Conservation (phyloP, 2,888 invertebrate species). For the Panorpa germanica region DNA sequence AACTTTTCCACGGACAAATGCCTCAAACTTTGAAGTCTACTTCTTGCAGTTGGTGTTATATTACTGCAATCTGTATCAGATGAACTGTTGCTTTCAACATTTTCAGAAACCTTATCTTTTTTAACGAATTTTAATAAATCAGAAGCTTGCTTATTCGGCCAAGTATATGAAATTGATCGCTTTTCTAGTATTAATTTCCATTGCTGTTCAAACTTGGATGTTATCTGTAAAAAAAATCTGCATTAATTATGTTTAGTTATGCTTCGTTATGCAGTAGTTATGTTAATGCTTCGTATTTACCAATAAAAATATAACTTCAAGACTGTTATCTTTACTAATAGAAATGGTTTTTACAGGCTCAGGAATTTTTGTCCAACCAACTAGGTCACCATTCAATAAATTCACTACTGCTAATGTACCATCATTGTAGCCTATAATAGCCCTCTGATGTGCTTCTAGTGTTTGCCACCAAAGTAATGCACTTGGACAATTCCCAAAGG, state of each 20-base stretch:
- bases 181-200: slow-evolving; percentile 71
- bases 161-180: slow-evolving; percentile 50
- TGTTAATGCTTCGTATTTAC: slow-evolving; percentile 21
- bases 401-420: slow-evolving; percentile 36
- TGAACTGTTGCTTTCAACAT: slow-evolving; percentile 3
- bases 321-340: slow-evolving; percentile 43
- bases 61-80: slow-evolving; percentile 9
- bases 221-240: slow-evolving; percentile 35
- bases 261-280: too few relatives aligned
- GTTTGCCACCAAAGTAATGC: slow-evolving; percentile 66
- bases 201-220: slow-evolving; percentile 51
- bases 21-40: slow-evolving; percentile 40
- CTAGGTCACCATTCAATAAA: slow-evolving; percentile 34
- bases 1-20: slow-evolving; percentile 50
- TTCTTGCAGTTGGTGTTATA: slow-evolving; percentile 25
- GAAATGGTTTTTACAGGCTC: slow-evolving; percentile 29
- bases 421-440: slow-evolving; percentile 48
- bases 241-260: too few relatives aligned
- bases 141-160: too few relatives aligned
- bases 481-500: too few relatives aligned
- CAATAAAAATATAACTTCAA: slow-evolving; percentile 33
- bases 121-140: too few relatives aligned
- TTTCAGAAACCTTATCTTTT: slow-evolving; percentile 5
- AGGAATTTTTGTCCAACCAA: slow-evolving; percentile 31
- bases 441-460: slow-evolving; percentile 45